These are phyloP conservation scores for Festucalex cinctus DNA, from an alignment of 2,113 vertebrate genomes.

Conservation along the genomic window DNA sequence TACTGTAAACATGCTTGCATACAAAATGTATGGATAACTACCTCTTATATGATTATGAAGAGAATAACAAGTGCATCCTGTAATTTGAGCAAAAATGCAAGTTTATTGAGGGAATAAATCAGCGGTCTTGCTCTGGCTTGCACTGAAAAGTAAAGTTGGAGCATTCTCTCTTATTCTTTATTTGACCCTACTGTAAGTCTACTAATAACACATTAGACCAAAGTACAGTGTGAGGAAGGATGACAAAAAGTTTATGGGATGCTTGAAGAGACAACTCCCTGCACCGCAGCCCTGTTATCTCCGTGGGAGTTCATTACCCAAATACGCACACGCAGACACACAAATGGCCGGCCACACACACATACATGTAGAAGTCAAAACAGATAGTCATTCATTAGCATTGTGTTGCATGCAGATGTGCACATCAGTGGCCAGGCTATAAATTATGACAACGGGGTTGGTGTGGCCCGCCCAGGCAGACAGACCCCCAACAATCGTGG, in stretches of 20 bases:
- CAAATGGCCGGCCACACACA: constrained; percentile 14
- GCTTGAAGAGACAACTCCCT: constrained; percentile 59
- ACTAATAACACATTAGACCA: neutral
- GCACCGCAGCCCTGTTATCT: constrained; percentile 59
- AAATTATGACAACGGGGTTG: constrained; percentile 38
- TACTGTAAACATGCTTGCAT: too few species aligned
- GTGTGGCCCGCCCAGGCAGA: constrained; percentile 49
- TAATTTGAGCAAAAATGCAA: neutral
- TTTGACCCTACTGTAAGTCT: neutral
- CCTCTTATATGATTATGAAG: neutral
- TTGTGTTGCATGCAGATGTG: constrained; percentile 37
- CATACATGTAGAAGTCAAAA: constrained; percentile 13
- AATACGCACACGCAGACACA: constrained; percentile 57
- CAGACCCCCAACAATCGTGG: constrained; percentile 26
- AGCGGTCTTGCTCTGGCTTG: neutral
- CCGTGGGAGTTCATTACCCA: constrained; percentile 60
- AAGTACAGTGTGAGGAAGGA: neutral
- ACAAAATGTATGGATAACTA: too few species aligned
- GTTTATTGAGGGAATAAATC: neutral
- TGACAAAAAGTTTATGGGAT: constrained; percentile 18
- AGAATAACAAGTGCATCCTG: neutral
- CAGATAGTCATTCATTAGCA: constrained; percentile 21
- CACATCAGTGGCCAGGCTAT: constrained; percentile 36
- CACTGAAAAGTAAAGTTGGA: neutral
- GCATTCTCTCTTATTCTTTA: neutral